Evolutionary conservation across 2,797 vertebrate species (phyloP), one percentile per base, ranked within the genome.

Genomic region (Platyrinchus mystaceus): DNA sequence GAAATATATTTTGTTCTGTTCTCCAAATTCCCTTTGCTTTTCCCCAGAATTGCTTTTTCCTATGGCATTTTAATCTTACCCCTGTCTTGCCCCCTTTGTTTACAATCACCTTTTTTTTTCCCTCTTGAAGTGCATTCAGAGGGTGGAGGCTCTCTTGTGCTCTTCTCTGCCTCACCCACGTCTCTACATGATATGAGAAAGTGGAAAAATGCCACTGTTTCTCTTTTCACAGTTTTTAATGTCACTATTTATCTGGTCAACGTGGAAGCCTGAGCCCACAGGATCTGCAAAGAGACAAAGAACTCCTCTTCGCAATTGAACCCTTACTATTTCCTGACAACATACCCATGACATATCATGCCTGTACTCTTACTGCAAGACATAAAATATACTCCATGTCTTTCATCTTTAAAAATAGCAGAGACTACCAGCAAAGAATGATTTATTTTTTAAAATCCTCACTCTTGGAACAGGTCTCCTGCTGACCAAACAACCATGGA

Each of bases 61-160:
- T 56, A 3, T 8, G 11, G 14, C 47, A 53, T 62, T 82, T 87
- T 63, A 63, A n/a, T 76, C 41, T 84, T 70, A 63, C 14, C 7
- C 7, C 8, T 26, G 66, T 10, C 23, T 50, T 74, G 4, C 22
- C 46, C 17, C 7, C 4, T 87, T 13, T 77, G 10, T 74, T 52
- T 34, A 73, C 34, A 83, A 14, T 0, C 8, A 43, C 7, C 3
- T 21, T 7, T 26, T 62, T 66, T 41, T 77, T 3, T 22, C 12
- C 4, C 9, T 46, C 32, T 89, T 73, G 56, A 79, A 66, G 18
- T 47, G 4, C 19, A 44, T 70, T 81, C 34, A 59, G 34, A 49
- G 16, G 21, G 3, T 49, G 18, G 4, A 46, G 7, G 3, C 6
- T 69, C 15, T 55, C 10, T 50, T 84, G 39, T 0, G 0, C 28